phyloP scores from a whole-genome alignment of 2,797 vertebrate species.

The Chlorospingus semifuscus region DNA sequence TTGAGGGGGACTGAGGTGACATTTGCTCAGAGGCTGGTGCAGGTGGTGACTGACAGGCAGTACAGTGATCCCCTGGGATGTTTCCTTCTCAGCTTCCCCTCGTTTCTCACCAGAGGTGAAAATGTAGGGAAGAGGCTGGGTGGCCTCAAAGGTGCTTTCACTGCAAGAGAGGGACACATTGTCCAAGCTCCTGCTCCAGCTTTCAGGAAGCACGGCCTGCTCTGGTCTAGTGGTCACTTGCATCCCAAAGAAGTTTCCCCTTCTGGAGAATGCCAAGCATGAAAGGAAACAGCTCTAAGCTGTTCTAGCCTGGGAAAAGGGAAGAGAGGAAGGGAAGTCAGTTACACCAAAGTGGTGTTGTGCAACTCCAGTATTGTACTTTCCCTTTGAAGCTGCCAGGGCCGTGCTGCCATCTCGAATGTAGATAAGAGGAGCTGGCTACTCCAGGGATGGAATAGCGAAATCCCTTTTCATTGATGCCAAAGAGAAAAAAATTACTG shows the following conservation, averaged over 20 bases:
- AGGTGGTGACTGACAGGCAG: background rate
- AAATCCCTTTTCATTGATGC: background rate
- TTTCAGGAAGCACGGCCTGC: background rate
- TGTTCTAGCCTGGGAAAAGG: background rate
- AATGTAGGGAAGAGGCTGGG: fast-evolving
- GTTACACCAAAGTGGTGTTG: fast-evolving
- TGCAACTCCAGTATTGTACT: fast-evolving
- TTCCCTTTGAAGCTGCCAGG: background rate
- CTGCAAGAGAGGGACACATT: background rate
- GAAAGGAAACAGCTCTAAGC: background rate
- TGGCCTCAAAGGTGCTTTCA: background rate
- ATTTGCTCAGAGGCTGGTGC: background rate
- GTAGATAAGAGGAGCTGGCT: background rate
- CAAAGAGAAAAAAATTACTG: background rate
- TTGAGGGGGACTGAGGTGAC: background rate
- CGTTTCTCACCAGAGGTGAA: background rate
- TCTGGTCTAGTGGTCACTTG: background rate
- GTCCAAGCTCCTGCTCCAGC: background rate
- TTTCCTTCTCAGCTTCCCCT: background rate
- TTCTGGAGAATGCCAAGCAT: background rate
- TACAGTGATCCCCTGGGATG: background rate
- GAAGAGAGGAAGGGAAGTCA: background rate
- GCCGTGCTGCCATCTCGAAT: too few relatives aligned
- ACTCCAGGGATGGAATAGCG: background rate
- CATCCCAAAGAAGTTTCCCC: background rate